These are phyloP conservation scores for Callionymus lyra DNA, from an alignment of 2,113 vertebrate genomes.

Conservation along the genomic window DNA sequence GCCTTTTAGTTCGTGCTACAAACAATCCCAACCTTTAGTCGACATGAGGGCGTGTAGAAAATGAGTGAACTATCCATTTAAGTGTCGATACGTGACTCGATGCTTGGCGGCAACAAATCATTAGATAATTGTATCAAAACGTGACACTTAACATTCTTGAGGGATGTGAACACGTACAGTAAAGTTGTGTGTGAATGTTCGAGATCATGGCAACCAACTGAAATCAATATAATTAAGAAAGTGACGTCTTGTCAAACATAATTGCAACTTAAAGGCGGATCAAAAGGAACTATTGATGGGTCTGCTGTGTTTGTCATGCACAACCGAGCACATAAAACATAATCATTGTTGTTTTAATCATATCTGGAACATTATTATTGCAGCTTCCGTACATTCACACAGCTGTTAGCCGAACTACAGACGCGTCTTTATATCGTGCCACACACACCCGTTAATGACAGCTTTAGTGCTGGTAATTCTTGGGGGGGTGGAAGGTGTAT, in stretches of 20 bases:
- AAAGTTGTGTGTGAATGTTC: too few relatives aligned
- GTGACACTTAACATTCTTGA: too few relatives aligned
- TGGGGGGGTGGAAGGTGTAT: conserved; percentile 44
- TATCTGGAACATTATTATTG: conserved; percentile 42
- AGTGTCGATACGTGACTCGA: too few relatives aligned
- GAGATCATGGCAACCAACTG: background rate
- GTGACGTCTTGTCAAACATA: conserved; percentile 24
- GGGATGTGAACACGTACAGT: too few relatives aligned
- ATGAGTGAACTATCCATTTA: too few relatives aligned
- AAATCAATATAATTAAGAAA: conserved; percentile 2
- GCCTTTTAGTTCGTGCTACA: too few relatives aligned
- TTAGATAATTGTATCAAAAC: too few relatives aligned
- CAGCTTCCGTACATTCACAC: conserved; percentile 57
- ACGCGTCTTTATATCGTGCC: conserved; percentile 52
- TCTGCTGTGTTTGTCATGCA: conserved; percentile 1
- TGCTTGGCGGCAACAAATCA: too few relatives aligned
- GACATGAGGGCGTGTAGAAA: too few relatives aligned
- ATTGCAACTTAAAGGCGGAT: conserved; percentile 24
- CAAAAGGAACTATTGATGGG: conserved; percentile 16
- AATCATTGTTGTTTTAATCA: conserved; percentile 46
- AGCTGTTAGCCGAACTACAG: conserved; percentile 60
- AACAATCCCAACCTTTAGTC: too few relatives aligned
- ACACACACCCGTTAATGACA: conserved; percentile 63
- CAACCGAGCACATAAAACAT: conserved; percentile 45
- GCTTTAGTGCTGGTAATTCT: conserved; percentile 57